A percentile compares a stretch with the other conserved stretches of the same genome.
Conservation (phyloP, 2,797 vertebrate species). For the Chaetophractus vellerosus region DNA sequence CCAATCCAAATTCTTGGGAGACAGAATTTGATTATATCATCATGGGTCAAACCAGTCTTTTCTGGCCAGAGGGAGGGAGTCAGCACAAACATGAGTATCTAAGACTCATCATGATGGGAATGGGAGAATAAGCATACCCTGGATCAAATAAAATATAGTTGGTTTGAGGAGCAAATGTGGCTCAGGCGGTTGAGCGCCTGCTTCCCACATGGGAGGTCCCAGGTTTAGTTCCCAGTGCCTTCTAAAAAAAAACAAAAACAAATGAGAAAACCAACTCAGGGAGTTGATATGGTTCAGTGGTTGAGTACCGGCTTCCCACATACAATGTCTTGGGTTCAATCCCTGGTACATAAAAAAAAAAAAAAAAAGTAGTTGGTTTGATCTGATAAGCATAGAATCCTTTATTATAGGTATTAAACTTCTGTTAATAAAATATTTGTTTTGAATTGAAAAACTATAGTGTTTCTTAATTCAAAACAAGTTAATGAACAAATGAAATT, state of each 20-base stretch:
- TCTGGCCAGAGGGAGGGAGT: not conserved
- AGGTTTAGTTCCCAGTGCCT: too few relatives aligned
- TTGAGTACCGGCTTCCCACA: too few relatives aligned
- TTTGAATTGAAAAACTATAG: constrained; percentile 50
- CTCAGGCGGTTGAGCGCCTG: too few relatives aligned
- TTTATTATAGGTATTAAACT: not conserved
- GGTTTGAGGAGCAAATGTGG: too few relatives aligned
- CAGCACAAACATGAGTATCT: not conserved
- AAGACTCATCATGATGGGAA: not conserved
- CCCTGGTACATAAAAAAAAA: too few relatives aligned
- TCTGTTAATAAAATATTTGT: not conserved
- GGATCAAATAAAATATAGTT: not conserved
- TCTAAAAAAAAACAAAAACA: too few relatives aligned
- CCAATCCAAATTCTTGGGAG: not conserved
- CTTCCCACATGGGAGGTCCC: too few relatives aligned
- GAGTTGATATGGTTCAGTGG: too few relatives aligned
- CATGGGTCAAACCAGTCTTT: not conserved
- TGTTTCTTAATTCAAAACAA: constrained; percentile 47
- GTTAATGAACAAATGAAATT: constrained; percentile 44
- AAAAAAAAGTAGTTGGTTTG: not conserved
- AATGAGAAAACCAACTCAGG: too few relatives aligned
- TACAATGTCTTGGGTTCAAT: too few relatives aligned
- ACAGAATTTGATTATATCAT: not conserved
- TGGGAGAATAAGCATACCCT: not conserved
- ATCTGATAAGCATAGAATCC: not conserved